Conservation (phyloP, 2,113 vertebrate species). For the Zapornia atra region DNA sequence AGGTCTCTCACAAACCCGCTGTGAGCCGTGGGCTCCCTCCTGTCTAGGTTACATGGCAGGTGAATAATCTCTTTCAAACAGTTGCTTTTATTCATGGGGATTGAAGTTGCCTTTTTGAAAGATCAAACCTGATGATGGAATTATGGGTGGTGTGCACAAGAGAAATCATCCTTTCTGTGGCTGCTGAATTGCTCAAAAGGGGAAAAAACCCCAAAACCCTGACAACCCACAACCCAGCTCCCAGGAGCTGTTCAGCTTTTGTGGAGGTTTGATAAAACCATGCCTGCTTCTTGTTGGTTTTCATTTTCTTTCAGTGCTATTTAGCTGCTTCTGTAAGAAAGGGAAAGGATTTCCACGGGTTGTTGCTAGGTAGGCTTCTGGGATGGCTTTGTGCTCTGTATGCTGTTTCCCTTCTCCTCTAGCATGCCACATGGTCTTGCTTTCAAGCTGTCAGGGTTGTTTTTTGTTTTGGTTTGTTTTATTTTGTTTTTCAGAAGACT, state of each 20-base stretch:
- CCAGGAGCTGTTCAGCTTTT: not conserved
- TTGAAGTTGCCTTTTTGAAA: slow-evolving; percentile 12
- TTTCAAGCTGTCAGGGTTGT: not conserved
- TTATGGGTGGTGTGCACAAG: not conserved
- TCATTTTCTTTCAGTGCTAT: not conserved
- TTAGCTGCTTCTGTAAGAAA: not conserved
- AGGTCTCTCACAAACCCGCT: not conserved
- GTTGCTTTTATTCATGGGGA: not conserved
- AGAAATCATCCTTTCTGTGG: not conserved
- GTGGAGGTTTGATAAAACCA: slow-evolving; percentile 1
- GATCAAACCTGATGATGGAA: not conserved
- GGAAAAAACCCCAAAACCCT: no score
- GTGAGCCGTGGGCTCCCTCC: not conserved
- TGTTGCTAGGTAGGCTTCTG: not conserved
- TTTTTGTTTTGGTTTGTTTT: not conserved
- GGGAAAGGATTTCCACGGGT: not conserved
- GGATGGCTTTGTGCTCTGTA: not conserved
- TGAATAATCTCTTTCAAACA: slow-evolving; percentile 26
- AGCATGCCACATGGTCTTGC: not conserved
- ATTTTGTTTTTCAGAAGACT: not conserved
- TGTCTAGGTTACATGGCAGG: not conserved
- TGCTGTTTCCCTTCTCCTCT: not conserved
- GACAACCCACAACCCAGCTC: not conserved
- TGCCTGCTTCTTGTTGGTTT: not conserved
- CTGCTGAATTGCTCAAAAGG: not conserved